Evolutionary conservation across 2,113 vertebrate species (phyloP), one percentile per base, ranked within the genome.

Genomic region (Atractosteus spatula): DNA sequence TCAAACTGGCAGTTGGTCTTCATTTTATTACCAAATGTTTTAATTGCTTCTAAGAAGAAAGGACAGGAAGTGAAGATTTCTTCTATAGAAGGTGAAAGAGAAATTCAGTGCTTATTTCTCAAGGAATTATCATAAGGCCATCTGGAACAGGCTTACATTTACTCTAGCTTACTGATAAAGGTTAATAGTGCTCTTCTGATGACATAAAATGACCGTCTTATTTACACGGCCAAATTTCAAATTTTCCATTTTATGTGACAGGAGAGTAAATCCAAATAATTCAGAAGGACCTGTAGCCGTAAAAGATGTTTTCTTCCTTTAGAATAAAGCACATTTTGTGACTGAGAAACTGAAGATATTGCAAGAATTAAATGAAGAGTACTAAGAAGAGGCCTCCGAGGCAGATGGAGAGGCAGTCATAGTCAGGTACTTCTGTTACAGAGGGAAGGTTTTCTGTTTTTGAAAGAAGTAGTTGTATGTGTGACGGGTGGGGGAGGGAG

Each of bases 361-460:
- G 29, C 29, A 29, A 16, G 13, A 62, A 62, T 7, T 7, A 62
- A 29, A 62, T 8, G 17, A 62, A 16, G 6, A 62, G 59, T 13
- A 62, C 7, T 29, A 14, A 51, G 47, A 51, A 51, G 5, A 51
- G 47, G 10, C 47, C 47, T 51, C 47, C 29, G 29, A 51, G 47
- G 5, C 47, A 51, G 47, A 51, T 51, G 47, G 47, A 10, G 47
- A 51, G 47, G 73, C 55, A 71, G 62, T 67, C 65, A 47, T 75
- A 8, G 62, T 43, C 76, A 76, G 73, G 55, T 75, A 41, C 45
- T n/a, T 75, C 66, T 79, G 67, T 76, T 56, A 73, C 69, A 78
- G 68, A 79, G 75, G 68, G 78, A 77, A 64, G 66, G 73, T 59
- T 73, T 72, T 71, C 68, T 41, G 61, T 78, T 45, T 75, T 78